phyloP scores from a whole-genome alignment of 2,888 invertebrate species.

The Drosophila rellima region DNA sequence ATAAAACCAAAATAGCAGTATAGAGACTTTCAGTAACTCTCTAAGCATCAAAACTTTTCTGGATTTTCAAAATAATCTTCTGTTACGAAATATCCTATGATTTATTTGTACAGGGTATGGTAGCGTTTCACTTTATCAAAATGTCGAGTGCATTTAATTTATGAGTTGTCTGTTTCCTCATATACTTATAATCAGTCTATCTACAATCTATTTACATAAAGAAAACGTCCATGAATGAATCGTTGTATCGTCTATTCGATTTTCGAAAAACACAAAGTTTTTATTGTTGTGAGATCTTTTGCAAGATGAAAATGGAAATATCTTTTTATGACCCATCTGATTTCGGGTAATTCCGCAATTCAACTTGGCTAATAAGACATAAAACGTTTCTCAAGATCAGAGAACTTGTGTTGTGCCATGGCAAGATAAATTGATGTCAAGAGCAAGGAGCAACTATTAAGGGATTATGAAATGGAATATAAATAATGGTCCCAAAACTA shows the following conservation, averaged over 20 bases:
- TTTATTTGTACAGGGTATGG: slow-evolving; percentile 7
- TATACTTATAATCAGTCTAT: slow-evolving; percentile 28
- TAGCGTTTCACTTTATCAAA: slow-evolving; percentile 46
- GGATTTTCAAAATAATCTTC: background rate
- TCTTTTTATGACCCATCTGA: slow-evolving; percentile 19
- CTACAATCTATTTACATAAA: slow-evolving; percentile 15
- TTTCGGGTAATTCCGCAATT: slow-evolving; percentile 32
- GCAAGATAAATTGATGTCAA: slow-evolving; percentile 43
- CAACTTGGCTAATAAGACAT: slow-evolving; percentile 39
- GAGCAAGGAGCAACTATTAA: slow-evolving; percentile 36
- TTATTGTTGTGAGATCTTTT: slow-evolving; percentile 26
- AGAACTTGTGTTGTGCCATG: slow-evolving; percentile 30
- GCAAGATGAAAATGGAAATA: slow-evolving; percentile 24
- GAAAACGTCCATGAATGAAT: slow-evolving; percentile 45
- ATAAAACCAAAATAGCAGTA: background rate
- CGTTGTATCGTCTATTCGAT: slow-evolving; percentile 2
- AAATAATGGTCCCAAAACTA: slow-evolving; percentile 21
- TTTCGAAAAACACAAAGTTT: slow-evolving; percentile 27
- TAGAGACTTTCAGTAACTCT: too few relatives aligned
- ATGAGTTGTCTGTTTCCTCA: slow-evolving; percentile 55
- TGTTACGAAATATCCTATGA: slow-evolving; percentile 9
- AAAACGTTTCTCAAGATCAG: slow-evolving; percentile 16
- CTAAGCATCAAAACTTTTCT: too few relatives aligned
- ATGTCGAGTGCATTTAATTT: slow-evolving; percentile 71
- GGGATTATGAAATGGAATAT: slow-evolving; percentile 43